phyloP scores from a whole-genome alignment of 2,888 invertebrate genomes.

The Schizaphis graminum region DNA sequence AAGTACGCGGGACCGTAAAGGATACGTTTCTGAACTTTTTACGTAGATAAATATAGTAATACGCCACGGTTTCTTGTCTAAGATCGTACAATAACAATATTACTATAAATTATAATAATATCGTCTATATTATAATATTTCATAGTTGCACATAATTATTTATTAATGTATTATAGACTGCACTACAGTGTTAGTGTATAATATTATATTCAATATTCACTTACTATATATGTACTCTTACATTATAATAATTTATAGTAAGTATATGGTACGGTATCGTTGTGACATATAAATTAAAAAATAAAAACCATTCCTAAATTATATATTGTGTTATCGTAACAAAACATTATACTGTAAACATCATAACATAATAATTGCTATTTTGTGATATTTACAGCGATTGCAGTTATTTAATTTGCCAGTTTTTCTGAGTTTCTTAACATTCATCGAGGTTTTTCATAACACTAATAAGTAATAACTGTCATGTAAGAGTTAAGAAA shows the following conservation, averaged over 20 bases:
- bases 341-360: background rate
- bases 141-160: background rate
- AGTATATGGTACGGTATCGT: background rate
- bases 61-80: background rate
- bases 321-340: background rate
- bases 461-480: background rate
- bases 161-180: background rate
- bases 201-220: background rate
- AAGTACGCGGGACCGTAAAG: background rate
- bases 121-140: background rate
- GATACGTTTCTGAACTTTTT: background rate
- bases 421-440: background rate
- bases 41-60: background rate
- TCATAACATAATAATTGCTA: background rate
- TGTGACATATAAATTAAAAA: background rate
- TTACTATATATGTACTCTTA: background rate
- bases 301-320: background rate
- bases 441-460: background rate
- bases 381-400: background rate
- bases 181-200: background rate
- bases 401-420: background rate
- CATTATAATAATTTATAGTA: background rate
- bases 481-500: background rate
- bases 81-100: background rate
- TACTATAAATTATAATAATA: background rate